Base-by-base conservation (phyloP, 2,797 vertebrate genomes). In the Aldrovandia affinis region DNA sequence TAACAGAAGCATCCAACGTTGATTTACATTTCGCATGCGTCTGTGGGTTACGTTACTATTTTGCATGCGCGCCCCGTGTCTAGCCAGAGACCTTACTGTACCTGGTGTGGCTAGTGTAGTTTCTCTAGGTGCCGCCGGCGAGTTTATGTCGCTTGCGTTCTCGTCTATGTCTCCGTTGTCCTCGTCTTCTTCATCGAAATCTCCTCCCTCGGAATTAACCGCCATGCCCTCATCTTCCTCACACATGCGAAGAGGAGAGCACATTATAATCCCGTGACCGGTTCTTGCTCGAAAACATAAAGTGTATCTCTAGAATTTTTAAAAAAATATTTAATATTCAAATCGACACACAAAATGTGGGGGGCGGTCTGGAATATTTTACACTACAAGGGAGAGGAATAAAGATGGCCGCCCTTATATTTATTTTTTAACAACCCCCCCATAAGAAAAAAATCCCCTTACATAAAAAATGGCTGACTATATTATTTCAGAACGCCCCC, bases 391-490 rank as follows among this genome's bases (percentile, higher is more conserved):
- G 96, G 95, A 96, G 94, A 94, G 95, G 94, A 97, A 96, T 96
- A 97, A 97, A 97, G 96, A 97, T 97, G 97, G 97, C 97, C 96
- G 97, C 96, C 96, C 96, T 96, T 97, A 97, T 97, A 97, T 97
- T 97, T 97, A 97, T 97, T 97, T 97, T 97, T 97, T 97, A 96
- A 96, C 95, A 95, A 95, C 96, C 96, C 96, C 96, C 95, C 94
- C 94, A 95, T 95, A 95, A 96, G 94, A 77, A 90, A 95, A 97
- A 90, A 96, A 96, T 95, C 96, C 96, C 96, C 96, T 96, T 96
- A 96, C 96, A 96, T 96, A 96, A 97, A 97, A 97, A 96, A 97
- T 97, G 97, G 97, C 97, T 97, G 97, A 96, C 96, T 97, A 96
- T 96, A 97, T 97, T 96, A 96, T 96, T 96, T 96, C 96, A 95